Conservation (phyloP, 1,140 invertebrate species). For the Rhynchophorus ferrugineus region DNA sequence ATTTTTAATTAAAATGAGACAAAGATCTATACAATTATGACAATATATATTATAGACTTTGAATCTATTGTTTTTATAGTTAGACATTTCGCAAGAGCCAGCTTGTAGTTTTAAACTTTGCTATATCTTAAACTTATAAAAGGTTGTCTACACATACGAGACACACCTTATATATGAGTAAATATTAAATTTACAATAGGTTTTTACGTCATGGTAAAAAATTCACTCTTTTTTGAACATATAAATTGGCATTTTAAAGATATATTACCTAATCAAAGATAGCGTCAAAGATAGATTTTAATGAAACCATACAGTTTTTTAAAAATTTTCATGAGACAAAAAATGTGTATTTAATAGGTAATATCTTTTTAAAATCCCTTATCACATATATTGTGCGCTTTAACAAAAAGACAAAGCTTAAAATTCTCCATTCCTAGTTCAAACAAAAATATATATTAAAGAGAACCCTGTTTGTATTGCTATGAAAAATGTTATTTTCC, state of each 20-base stretch:
- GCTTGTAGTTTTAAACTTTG: too few species aligned
- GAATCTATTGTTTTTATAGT: too few species aligned
- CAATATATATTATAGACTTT: too few species aligned
- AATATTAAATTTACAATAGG: too few species aligned
- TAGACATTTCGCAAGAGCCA: too few species aligned
- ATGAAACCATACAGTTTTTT: constrained; percentile 6
- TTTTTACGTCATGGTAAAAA: constrained; percentile 23
- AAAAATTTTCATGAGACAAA: constrained; percentile 3
- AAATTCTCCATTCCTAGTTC: neutral
- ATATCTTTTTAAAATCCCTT: neutral
- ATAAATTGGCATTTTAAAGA: constrained; percentile 14
- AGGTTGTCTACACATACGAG: too few species aligned
- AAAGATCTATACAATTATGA: too few species aligned
- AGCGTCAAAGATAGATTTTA: neutral
- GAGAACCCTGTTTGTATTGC: constrained; percentile 3
- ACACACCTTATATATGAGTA: too few species aligned
- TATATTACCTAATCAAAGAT: constrained; percentile 3
- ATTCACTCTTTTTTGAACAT: constrained; percentile 27
- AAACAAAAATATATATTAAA: neutral
- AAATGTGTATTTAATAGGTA: constrained; percentile 1
- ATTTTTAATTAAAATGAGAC: too few species aligned
- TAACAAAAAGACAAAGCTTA: constrained; percentile 1
- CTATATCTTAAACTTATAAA: too few species aligned
- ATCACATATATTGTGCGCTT: constrained; percentile 11
- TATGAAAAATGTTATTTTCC: constrained; percentile 1